Conservation (phyloP, 2,888 invertebrate genomes). For the Trissoscelio sp. region DNA sequence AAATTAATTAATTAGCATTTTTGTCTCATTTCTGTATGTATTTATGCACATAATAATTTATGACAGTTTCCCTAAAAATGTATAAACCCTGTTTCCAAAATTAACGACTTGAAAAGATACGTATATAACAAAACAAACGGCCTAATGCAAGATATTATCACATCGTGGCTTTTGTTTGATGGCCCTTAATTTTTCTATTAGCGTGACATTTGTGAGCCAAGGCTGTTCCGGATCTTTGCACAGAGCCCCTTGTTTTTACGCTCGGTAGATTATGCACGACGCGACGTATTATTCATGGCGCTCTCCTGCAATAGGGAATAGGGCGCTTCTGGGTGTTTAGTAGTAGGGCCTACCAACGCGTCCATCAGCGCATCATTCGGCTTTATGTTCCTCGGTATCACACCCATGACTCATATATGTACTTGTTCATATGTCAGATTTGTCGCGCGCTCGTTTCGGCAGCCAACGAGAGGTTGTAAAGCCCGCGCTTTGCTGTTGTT, state of each 20-base stretch:
- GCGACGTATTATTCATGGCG: slow-evolving; percentile 42
- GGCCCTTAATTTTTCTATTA: slow-evolving; percentile 45
- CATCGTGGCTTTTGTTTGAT: slow-evolving; percentile 2
- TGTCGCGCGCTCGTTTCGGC: slow-evolving; percentile 45
- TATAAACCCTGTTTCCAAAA: neutral
- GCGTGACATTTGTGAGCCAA: slow-evolving; percentile 45
- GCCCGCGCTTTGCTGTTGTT: slow-evolving; percentile 37
- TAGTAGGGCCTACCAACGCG: slow-evolving; percentile 12
- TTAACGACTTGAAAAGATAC: neutral
- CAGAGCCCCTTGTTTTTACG: slow-evolving; percentile 53
- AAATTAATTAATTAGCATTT: too few relatives aligned
- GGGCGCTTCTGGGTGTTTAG: slow-evolving; percentile 18
- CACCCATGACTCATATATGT: slow-evolving; percentile 33
- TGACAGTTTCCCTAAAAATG: too few relatives aligned
- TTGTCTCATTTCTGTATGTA: too few relatives aligned
- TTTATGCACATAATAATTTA: too few relatives aligned
- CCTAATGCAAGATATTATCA: slow-evolving; percentile 17
- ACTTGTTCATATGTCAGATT: slow-evolving; percentile 45
- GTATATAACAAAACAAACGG: neutral
- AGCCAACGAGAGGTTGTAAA: slow-evolving; percentile 43
- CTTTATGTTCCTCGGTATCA: slow-evolving; percentile 47
- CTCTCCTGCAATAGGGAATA: slow-evolving; percentile 19
- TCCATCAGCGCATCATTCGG: slow-evolving; percentile 28
- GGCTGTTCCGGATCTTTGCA: slow-evolving; percentile 48
- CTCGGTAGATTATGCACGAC: slow-evolving; percentile 36